These are phyloP conservation scores for Pararge aegeria DNA, from an alignment of 1,140 invertebrate species.

Conservation along the genomic window DNA sequence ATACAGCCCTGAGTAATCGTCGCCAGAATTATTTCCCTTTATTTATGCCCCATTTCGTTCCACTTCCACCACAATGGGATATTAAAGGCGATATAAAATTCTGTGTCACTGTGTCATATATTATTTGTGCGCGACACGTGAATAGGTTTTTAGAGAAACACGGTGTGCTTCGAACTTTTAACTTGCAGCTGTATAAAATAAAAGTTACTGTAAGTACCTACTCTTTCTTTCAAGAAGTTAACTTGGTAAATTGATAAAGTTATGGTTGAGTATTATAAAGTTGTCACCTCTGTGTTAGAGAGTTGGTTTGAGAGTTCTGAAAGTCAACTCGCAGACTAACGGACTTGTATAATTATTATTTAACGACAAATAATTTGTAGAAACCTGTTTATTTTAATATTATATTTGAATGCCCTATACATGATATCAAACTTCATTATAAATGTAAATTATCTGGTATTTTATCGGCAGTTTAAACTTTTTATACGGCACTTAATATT, in stretches of 20 bases:
- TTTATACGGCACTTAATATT: not conserved
- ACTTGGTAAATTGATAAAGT: no score
- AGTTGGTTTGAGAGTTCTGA: no score
- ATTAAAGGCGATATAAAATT: constrained; percentile 60
- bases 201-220: no score
- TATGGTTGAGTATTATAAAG: no score
- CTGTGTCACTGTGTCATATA: constrained; percentile 46
- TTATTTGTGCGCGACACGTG: constrained; percentile 55
- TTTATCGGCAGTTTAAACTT: not conserved
- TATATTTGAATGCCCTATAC: not conserved
- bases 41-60: constrained; percentile 50
- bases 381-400: not conserved
- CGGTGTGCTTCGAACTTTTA: constrained; percentile 19
- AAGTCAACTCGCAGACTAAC: no score
- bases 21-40: constrained; percentile 38
- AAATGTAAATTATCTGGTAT: not conserved
- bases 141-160: constrained; percentile 34
- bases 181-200: constrained; percentile 21
- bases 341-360: no score
- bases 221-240: no score
- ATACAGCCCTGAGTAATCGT: constrained; percentile 53
- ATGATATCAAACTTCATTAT: no score
- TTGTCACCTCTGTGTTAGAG: no score
- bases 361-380: no score
- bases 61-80: constrained; percentile 55